These are phyloP conservation scores for Radopholus similis DNA, from an alignment of 1,140 invertebrate genomes.

Conservation along the genomic window DNA sequence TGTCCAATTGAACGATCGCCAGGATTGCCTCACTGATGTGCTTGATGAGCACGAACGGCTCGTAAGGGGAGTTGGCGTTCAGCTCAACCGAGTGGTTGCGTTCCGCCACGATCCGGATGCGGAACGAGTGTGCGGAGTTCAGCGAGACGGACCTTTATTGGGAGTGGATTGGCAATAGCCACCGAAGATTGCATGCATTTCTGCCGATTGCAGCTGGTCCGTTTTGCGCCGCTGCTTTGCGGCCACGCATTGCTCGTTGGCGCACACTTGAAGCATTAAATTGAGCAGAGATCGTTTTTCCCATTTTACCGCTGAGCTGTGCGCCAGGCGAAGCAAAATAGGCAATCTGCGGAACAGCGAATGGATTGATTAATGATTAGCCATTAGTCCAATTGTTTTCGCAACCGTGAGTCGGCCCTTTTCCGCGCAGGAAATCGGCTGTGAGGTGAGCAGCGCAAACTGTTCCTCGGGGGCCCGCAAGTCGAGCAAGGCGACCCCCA, in stretches of 20 bases:
- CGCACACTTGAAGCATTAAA: too few species aligned
- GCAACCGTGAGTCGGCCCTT: conserved; percentile 30
- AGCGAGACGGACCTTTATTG: conserved; percentile 14
- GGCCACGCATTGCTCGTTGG: conserved; percentile 39
- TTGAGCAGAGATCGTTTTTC: too few species aligned
- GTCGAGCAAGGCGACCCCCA: conserved; percentile 8
- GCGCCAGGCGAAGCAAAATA: conserved; percentile 36
- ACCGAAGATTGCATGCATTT: not conserved
- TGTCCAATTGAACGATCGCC: not conserved
- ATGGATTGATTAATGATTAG: not conserved
- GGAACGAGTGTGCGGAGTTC: conserved; percentile 26
- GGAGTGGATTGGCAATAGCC: not conserved
- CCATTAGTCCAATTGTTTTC: too few species aligned
- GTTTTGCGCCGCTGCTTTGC: conserved; percentile 23
- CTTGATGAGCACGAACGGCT: conserved; percentile 40
- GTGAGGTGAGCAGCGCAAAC: conserved; percentile 21
- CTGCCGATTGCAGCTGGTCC: not conserved
- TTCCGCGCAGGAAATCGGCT: conserved; percentile 36
- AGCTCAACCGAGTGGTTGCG: conserved; percentile 9
- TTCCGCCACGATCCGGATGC: conserved; percentile 37
- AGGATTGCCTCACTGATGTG: conserved; percentile 12
- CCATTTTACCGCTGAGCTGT: conserved; percentile 30
- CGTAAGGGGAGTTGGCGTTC: not conserved
- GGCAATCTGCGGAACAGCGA: not conserved
- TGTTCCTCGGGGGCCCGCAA: conserved; percentile 12